Evolutionary conservation across 2,888 invertebrate species (phyloP), one percentile per base, ranked within the genome.

Genomic region (Calliphora vomitoria): DNA sequence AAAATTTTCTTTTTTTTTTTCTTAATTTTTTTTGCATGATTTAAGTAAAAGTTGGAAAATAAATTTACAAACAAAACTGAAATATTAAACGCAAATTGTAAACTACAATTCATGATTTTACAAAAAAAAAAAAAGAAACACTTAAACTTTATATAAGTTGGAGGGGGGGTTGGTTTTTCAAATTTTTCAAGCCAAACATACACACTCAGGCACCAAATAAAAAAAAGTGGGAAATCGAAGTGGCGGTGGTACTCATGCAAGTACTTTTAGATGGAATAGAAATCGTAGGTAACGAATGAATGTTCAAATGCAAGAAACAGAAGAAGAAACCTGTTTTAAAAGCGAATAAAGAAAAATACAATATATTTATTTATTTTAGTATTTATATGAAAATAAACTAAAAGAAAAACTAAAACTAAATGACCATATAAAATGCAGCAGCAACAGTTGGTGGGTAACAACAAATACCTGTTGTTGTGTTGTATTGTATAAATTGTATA

Each of bases 401-500:
- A 50, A 35, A 53, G 10, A 38, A 64, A 84, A 69, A 76, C 75
- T 47, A 55, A 78, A 78, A 66, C 44, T 55, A 68, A 84, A 72
- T 84, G 72, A 79, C 84, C 79, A 84, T 84, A 84, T 71, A 79
- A 79, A 71, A 68, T 58, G 55, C 68, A 82, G 64, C 66, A 44
- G 64, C 74, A 44, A 25, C 44, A 62, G 53, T 81, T 44, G 11
- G 13, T 13, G 6, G 71, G 13, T 53, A 83, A 75, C n/a, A 68
- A 84, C n/a, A 68, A 84, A 87, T 81, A 84, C 81, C 68, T 84
- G 84, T 83, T 83, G 80, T 13, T 74, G 1, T n/a, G n/a, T 25
- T 25, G 25, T 25, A 25, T 25, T 25, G 25, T 25, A 25, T 25
- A 25, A 25, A n/a, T n/a, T n/a, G n/a, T 25, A 20, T 64, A 50